Base-by-base conservation (phyloP, 2,113 vertebrate species). In the Microtus oregoni region DNA sequence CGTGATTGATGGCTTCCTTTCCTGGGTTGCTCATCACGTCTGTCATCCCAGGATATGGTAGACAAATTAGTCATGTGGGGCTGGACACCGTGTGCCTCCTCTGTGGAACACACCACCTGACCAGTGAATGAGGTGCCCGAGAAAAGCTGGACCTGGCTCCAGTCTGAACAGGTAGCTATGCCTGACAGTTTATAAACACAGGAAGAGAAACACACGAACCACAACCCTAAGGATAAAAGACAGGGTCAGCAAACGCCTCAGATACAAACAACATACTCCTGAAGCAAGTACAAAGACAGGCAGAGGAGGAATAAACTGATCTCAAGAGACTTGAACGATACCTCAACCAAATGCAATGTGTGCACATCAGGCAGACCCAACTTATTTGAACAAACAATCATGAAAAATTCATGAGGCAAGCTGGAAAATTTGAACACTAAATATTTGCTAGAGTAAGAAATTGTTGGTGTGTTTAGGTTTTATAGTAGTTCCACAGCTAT, bases 381-480 rank as follows among this genome's bases (percentile, higher is more conserved):
- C 19, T 44, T 61, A 28, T 85, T 77, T 32, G 82, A 78, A 87
- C 30, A 85, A 44, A 8, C 68, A 83, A 58, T 38, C 30, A 28
- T 47, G 70, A 70, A 15, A 88, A 90, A 72, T 65, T 32, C 52
- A 75, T 70, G 44, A 90, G 75, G 68, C 28, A 68, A 73, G 7
- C 32, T 94, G 10, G 24, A 77, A 85, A 63, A 32, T 90, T 55
- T 88, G 26, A 83, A 79, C 26, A 17, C 58, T 47, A 17, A 11
- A 85, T 90, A 78, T 77, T 44, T 86, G 20, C 17, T 61, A 52
- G 15, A 32, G 22, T 86, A 47, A 72, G 10, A 9, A 92, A 86
- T 79, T 89, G 58, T 35, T 86, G 70, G 41, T 89, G 55, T n/a
- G 61, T 95, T 91, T 65, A 86, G 52, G 32, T 94, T 58, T 89